Evolutionary conservation across 2,797 vertebrate genomes (phyloP), one percentile per base, ranked within the genome.

Genomic region (Diceros bicornis): DNA sequence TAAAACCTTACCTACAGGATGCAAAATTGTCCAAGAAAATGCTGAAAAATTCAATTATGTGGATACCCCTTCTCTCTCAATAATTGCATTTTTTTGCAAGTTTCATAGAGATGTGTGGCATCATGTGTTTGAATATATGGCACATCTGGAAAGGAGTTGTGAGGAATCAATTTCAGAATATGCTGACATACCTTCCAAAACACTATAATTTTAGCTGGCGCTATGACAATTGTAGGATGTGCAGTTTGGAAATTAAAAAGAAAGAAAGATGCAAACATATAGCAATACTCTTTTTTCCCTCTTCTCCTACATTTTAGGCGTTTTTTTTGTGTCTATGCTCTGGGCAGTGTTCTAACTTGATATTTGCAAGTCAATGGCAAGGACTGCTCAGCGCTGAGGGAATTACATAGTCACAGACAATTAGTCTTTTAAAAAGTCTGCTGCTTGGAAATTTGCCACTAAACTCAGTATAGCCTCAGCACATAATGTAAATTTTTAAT

Each of bases 401-500:
- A 98, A 91, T 98, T 97, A 96, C 3, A 17, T 25, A 97, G 95
- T 96, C 97, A 21, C 62, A 91, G 96, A 97, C 94, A 98, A 98
- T 98, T 98, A 98, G 96, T 97, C 95, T 98, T 97, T 97, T 97
- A 94, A 98, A 98, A 98, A 96, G 96, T 98, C 97, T 98, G 29
- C 89, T 95, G 69, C 92, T 97, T 97, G 96, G 97, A 96, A 69
- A 64, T 71, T 61, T 96, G 97, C 97, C 97, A 96, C 64, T 0
- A 90, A 91, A 97, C 85, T 87, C 37, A 0, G 44, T 8, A 1
- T 97, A 98, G 97, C 97, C 93, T 64, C 79, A 92, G 47, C 93
- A 94, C 92, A 92, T 98, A 94, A 97, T 97, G 96, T 98, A 95
- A 97, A 98, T 98, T 98, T 98, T 98, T 98, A 98, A 98, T 98